A percentile compares a stretch with the other conserved stretches of the same genome.
Evolutionary conservation across 2,113 vertebrate species (phyloP).

Genomic region (Danio rerio): GRCz12tu NC_133198.1:321001-321500

Average conservation of each 20-base stretch:
- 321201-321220: conserved; percentile 80
- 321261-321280: not conserved
- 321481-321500: conserved; percentile 80
- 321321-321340: conserved; percentile 94
- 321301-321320: conserved; percentile 95
- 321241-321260: not conserved
- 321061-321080: conserved; percentile 95
- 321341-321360: conserved; percentile 79
- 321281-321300: conserved; percentile 88
- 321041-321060: conserved; percentile 94
- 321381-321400: not conserved
- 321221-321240: conserved; percentile 73
- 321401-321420: conserved; percentile 23
- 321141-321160: conserved; percentile 68
- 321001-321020: conserved; percentile 95
- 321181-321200: conserved; percentile 83
- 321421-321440: conserved; percentile 48
- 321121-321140: conserved; percentile 72
- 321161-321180: conserved; percentile 77
- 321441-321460: conserved; percentile 72
- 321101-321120: conserved; percentile 93
- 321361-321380: not conserved
- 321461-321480: conserved; percentile 63
- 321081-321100: conserved; percentile 96
- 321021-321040: conserved; percentile 88